phyloP scores from a whole-genome alignment of 2,113 vertebrate genomes.

The Illadopsis cleaveri region DNA sequence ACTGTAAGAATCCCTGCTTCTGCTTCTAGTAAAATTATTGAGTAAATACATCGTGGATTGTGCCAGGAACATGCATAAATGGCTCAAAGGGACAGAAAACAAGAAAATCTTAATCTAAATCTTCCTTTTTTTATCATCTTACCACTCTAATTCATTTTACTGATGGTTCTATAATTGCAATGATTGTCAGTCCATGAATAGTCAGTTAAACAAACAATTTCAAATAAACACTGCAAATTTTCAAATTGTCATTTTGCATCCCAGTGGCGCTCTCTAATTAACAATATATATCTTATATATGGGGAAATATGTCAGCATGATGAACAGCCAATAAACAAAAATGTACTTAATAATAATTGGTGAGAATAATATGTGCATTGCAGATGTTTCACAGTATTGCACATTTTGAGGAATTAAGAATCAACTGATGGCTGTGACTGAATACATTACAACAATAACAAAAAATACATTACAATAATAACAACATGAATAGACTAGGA shows the following conservation, averaged over 20 bases:
- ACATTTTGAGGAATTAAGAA: not conserved
- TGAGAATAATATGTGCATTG: not conserved
- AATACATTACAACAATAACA: not conserved
- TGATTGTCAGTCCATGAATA: not conserved
- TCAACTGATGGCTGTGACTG: not conserved
- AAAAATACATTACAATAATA: not conserved
- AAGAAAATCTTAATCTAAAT: not conserved
- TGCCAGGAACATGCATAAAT: not conserved
- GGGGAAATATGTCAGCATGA: not conserved
- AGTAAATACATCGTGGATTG: not conserved
- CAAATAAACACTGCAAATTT: not conserved
- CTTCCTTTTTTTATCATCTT: not conserved
- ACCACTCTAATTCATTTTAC: not conserved
- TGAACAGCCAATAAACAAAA: not conserved
- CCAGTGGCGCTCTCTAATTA: not conserved
- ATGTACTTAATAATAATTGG: not conserved
- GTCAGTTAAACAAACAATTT: not conserved
- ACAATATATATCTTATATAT: not conserved
- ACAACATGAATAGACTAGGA: not conserved
- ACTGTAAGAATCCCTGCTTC: not conserved
- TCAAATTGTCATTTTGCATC: not conserved
- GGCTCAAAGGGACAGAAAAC: not conserved
- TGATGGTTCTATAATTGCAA: not conserved
- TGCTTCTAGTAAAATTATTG: not conserved
- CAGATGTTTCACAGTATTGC: not conserved